These are phyloP conservation scores for Trichogramma evanescens DNA, from an alignment of 2,888 invertebrate species.

Conservation along the genomic window DNA sequence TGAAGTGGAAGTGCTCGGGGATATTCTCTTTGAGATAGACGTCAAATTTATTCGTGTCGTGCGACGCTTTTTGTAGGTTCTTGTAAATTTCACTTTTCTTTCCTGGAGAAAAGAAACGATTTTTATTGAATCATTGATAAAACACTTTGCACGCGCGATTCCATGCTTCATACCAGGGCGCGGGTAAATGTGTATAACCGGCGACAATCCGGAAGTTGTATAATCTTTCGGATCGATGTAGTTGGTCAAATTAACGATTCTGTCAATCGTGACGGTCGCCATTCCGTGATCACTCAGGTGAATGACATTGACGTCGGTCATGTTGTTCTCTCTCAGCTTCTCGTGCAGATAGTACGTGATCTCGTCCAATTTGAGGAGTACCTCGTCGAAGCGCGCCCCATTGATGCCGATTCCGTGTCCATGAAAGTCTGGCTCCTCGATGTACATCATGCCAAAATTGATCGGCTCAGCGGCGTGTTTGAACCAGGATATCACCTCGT, in stretches of 20 bases:
- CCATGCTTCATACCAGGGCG: slow-evolving; percentile 45
- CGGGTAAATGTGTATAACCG: slow-evolving; percentile 57
- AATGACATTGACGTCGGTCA: slow-evolving; percentile 58
- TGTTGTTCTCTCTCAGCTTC: slow-evolving; percentile 48
- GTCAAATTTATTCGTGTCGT: slow-evolving; percentile 48
- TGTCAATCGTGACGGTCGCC: slow-evolving; percentile 50
- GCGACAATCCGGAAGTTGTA: slow-evolving; percentile 50
- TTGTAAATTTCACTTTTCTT: slow-evolving; percentile 49
- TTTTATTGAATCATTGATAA: background rate
- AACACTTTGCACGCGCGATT: no score
- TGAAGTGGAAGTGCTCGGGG: slow-evolving; percentile 57
- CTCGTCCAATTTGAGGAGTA: slow-evolving; percentile 50
- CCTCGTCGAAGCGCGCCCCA: slow-evolving; percentile 41
- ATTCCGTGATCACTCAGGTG: slow-evolving; percentile 71
- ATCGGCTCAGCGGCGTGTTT: slow-evolving; percentile 54
- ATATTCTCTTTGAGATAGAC: slow-evolving; percentile 58
- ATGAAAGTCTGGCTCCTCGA: slow-evolving; percentile 62
- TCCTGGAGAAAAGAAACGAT: slow-evolving; percentile 37
- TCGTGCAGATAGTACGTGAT: slow-evolving; percentile 55
- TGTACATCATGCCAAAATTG: slow-evolving; percentile 63
- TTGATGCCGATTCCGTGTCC: slow-evolving; percentile 59
- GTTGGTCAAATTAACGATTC: slow-evolving; percentile 54
- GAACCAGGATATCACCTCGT: slow-evolving; percentile 56
- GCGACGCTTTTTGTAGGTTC: slow-evolving; percentile 46
- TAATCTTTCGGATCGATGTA: slow-evolving; percentile 51